Conservation (phyloP, 2,113 vertebrate species). For the Eulemur rufifrons region DNA sequence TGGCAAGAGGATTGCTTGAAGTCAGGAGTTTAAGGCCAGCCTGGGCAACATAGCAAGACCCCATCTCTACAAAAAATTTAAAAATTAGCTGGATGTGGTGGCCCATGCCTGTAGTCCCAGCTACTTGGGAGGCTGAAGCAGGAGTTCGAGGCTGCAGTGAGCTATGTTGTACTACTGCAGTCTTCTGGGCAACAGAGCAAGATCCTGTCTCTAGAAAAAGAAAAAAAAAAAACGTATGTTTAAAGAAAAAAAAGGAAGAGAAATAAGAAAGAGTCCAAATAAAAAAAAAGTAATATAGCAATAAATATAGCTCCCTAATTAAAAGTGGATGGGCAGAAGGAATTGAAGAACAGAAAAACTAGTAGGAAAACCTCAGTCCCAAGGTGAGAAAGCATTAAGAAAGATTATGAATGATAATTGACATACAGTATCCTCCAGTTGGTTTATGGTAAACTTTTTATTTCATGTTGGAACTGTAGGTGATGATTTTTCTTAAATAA, state of each 20-base stretch:
- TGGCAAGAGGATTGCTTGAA: no score
- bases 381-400: neutral
- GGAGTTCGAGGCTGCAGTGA: no score
- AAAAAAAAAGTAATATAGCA: neutral
- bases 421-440: neutral
- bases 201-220: no score
- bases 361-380: neutral
- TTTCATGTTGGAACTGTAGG: slow-evolving; percentile 70
- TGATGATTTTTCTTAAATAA: slow-evolving; percentile 63
- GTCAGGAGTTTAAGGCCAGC: no score
- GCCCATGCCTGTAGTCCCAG: no score
- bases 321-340: neutral
- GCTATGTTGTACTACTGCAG: no score
- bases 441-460: slow-evolving; percentile 62
- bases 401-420: neutral
- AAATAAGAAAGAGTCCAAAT: neutral
- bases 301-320: neutral
- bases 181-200: no score
- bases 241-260: neutral
- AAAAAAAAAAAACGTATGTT: neutral
- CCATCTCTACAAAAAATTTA: no score
- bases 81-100: no score
- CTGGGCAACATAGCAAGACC: no score
- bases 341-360: neutral
- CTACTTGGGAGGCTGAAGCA: no score